A percentile compares a stretch with the other conserved stretches of the same genome.
These are phyloP conservation scores for Conchocele bisecta DNA, from an alignment of 2,888 invertebrate species.

Conservation along the genomic window DNA sequence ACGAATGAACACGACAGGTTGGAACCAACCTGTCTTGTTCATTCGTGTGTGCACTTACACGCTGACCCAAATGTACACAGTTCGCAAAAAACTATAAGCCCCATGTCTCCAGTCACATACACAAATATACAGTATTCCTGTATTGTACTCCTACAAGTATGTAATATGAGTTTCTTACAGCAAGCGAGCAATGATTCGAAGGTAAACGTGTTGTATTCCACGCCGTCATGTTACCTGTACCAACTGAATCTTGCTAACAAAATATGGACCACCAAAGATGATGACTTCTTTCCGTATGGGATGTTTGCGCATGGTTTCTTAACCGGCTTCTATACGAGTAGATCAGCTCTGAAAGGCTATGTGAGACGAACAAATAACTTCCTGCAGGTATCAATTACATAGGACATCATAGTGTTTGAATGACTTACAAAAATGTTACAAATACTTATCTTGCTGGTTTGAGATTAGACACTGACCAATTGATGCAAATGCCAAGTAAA, in stretches of 20 bases:
- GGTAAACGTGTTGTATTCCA: slow-evolving; percentile 88
- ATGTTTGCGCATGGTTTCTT: slow-evolving; percentile 93
- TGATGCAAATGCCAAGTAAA: too few relatives aligned
- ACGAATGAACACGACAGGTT: too few relatives aligned
- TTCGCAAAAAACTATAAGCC: too few relatives aligned
- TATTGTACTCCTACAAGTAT: too few relatives aligned
- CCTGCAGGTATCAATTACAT: slow-evolving; percentile 6
- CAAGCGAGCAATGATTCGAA: slow-evolving; percentile 75
- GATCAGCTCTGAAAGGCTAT: slow-evolving; percentile 83
- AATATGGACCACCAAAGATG: slow-evolving; percentile 85
- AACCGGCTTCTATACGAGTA: slow-evolving; percentile 89
- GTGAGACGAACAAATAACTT: slow-evolving; percentile 73
- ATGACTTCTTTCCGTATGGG: slow-evolving; percentile 85
- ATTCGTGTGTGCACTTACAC: too few relatives aligned
- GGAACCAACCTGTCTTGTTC: too few relatives aligned
- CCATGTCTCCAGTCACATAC: too few relatives aligned
- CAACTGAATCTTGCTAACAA: slow-evolving; percentile 86
- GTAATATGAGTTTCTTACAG: slow-evolving; percentile 60
- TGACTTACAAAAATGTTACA: too few relatives aligned
- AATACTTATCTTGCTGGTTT: too few relatives aligned
- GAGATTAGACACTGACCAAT: too few relatives aligned
- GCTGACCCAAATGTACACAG: too few relatives aligned
- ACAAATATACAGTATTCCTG: too few relatives aligned
- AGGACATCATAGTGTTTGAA: background rate
- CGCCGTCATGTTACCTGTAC: slow-evolving; percentile 85